Evolutionary conservation across 92 coral and sea anemone genomes (phyloP).

Genomic region (Porites lobata): DNA sequence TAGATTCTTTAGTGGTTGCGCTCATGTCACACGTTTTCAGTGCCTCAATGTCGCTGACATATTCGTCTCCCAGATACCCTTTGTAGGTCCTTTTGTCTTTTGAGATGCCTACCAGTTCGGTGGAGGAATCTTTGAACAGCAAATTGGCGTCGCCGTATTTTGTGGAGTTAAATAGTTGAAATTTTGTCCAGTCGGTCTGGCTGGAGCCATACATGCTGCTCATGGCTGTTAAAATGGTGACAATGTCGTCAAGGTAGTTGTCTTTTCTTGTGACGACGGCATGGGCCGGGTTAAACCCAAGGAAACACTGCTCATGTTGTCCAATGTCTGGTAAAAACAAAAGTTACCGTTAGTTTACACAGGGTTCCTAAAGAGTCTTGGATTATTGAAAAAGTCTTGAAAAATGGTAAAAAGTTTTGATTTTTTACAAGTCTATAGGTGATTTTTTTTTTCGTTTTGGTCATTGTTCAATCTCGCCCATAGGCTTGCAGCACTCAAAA

Average conservation of each 20-base stretch:
- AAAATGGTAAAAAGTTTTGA: too few relatives aligned
- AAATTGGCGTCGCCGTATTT: slow-evolving; percentile 26
- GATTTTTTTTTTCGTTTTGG: too few relatives aligned
- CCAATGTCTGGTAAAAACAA: neutral
- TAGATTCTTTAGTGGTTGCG: too few relatives aligned
- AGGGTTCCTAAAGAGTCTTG: too few relatives aligned
- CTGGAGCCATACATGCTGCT: slow-evolving; percentile 23
- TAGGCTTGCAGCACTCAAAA: too few relatives aligned
- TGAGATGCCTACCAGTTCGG: slow-evolving; percentile 4
- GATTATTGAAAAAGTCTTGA: too few relatives aligned
- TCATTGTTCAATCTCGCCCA: too few relatives aligned
- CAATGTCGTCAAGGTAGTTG: neutral
- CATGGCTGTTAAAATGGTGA: slow-evolving; percentile 6
- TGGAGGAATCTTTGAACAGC: slow-evolving; percentile 66
- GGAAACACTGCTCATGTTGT: slow-evolving; percentile 39
- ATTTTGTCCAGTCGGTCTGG: slow-evolving; percentile 12
- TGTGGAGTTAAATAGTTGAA: slow-evolving; percentile 57
- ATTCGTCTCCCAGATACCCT: slow-evolving; percentile 41
- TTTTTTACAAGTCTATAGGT: too few relatives aligned
- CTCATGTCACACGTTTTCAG: neutral
- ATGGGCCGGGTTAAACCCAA: slow-evolving; percentile 50
- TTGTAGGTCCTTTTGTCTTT: neutral
- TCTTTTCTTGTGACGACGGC: slow-evolving; percentile 56
- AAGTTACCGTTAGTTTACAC: too few relatives aligned
- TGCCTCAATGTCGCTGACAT: neutral